A percentile compares a stretch with the other conserved stretches of the same genome.
Conservation (phyloP, 2,888 invertebrate genomes). For the Drosophila tanythrix region DNA sequence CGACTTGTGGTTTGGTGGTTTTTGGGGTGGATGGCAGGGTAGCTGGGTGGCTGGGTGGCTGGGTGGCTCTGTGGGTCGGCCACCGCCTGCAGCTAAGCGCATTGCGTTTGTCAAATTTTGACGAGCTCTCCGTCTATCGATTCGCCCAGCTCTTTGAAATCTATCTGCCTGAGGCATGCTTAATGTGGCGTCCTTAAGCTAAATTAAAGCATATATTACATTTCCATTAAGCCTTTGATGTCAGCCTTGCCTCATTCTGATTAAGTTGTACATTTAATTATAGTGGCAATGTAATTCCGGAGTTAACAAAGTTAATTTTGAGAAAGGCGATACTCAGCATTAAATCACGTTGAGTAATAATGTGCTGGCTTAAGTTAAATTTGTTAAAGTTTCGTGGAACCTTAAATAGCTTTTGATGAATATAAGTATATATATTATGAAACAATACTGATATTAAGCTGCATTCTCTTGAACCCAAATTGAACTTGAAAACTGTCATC, state of each 20-base stretch:
- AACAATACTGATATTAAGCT: neutral
- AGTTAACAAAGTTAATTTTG: conserved; percentile 9
- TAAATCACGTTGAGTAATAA: conserved; percentile 21
- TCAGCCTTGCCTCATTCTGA: conserved; percentile 47
- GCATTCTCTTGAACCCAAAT: neutral
- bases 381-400: neutral
- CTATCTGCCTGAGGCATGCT: conserved; percentile 35
- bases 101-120: conserved; percentile 76
- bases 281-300: conserved; percentile 14
- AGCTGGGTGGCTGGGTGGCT: conserved; percentile 6
- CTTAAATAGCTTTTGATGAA: neutral
- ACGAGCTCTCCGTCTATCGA: conserved; percentile 53
- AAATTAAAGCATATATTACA: conserved; percentile 69
- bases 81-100: conserved; percentile 73
- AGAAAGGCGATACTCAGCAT: conserved; percentile 1
- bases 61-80: conserved; percentile 4
- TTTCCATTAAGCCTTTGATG: conserved; percentile 76
- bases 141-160: conserved; percentile 63
- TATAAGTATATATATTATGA: neutral
- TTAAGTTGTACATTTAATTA: conserved; percentile 58
- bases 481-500: neutral
- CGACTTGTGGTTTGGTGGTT: conserved; percentile 39
- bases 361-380: conserved; percentile 5
- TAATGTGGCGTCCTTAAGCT: conserved; percentile 52
- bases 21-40: conserved; percentile 1